Conservation (phyloP, 2,888 invertebrate species). For the Atrina japonica region DNA sequence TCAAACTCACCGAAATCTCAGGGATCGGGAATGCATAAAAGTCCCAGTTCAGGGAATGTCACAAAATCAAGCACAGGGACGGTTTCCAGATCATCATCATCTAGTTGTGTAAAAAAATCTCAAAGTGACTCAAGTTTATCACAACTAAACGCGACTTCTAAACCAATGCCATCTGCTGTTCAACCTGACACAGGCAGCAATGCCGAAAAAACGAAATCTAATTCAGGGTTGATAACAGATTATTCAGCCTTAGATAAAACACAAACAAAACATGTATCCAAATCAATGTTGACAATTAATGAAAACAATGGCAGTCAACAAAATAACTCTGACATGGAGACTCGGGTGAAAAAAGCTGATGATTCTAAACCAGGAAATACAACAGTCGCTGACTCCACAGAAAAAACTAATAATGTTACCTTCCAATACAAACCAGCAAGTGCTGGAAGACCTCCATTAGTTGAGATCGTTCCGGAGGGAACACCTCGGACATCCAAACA, state of each 20-base stretch:
- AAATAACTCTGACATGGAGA: no score
- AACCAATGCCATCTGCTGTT: no score
- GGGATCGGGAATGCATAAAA: no score
- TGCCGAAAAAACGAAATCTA: no score
- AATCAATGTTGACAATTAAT: background rate
- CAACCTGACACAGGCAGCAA: no score
- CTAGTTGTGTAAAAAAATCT: conserved; percentile 20
- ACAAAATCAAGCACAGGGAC: background rate
- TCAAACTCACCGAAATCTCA: no score
- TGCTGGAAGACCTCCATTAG: conserved; percentile 54
- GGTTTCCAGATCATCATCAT: background rate
- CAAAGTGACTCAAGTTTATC: conserved; percentile 21
- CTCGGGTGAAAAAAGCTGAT: no score
- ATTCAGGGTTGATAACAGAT: no score
- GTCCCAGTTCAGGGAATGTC: no score
- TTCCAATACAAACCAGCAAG: conserved; percentile 46
- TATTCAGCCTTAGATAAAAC: background rate
- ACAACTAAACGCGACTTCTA: conserved; percentile 21
- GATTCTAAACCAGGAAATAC: no score
- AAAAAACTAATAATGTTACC: background rate
- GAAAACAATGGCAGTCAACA: no score
- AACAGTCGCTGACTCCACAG: no score
- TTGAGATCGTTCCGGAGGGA: conserved; percentile 54
- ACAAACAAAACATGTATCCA: background rate
- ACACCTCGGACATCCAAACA: conserved; percentile 47